phyloP scores from a whole-genome alignment of 2,797 vertebrate species.

The Gobionotothen gibberifrons region DNA sequence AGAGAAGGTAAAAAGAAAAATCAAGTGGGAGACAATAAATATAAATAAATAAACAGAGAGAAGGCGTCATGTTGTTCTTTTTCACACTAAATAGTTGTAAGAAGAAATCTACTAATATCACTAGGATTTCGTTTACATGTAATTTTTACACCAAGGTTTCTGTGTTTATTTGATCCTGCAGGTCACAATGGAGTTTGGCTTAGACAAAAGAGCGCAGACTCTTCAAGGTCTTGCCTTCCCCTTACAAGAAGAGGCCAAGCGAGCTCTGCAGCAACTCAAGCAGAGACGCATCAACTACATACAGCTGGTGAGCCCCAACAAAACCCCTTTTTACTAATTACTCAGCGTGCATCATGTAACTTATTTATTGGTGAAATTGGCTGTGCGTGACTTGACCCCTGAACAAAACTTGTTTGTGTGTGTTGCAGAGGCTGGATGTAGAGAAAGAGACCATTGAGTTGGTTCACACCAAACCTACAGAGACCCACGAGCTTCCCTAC shows the following conservation, averaged over 20 bases:
- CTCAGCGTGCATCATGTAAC: neutral
- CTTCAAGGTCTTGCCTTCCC: slow-evolving; percentile 96
- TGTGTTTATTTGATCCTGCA: slow-evolving; percentile 46
- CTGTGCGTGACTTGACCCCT: slow-evolving; percentile 19
- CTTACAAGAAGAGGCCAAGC: slow-evolving; percentile 91
- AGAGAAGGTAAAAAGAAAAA: too few relatives aligned
- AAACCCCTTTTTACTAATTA: neutral
- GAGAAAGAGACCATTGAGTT: slow-evolving; percentile 95
- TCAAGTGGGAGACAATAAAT: too few relatives aligned
- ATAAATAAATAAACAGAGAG: too few relatives aligned
- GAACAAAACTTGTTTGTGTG: slow-evolving; percentile 34
- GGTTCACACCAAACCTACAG: slow-evolving; percentile 94
- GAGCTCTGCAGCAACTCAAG: slow-evolving; percentile 92
- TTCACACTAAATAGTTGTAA: too few relatives aligned
- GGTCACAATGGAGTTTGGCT: slow-evolving; percentile 96
- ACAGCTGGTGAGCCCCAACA: slow-evolving; percentile 88
- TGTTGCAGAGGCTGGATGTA: slow-evolving; percentile 87
- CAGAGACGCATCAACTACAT: slow-evolving; percentile 96
- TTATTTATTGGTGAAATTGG: neutral
- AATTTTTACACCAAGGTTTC: neutral
- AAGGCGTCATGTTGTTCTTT: too few relatives aligned
- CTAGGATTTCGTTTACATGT: neutral
- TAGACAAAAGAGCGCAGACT: slow-evolving; percentile 94
- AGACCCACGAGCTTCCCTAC: slow-evolving; percentile 89
- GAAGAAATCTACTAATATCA: neutral